Evolutionary conservation across 2,113 vertebrate species (phyloP).

Genomic region (Chaenogobius annularis): DNA sequence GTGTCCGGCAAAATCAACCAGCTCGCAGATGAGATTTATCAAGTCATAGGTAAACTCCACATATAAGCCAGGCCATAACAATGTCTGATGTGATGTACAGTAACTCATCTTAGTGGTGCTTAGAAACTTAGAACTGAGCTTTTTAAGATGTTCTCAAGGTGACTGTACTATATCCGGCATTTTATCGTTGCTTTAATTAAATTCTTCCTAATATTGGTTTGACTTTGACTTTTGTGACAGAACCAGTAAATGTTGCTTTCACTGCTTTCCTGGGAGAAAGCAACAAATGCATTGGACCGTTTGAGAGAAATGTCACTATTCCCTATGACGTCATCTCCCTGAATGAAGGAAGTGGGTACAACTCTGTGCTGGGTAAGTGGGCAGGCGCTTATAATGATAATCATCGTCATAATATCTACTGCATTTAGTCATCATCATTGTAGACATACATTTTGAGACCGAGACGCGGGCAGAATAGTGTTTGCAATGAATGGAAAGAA

Average conservation of each 20-base stretch:
- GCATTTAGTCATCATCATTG: no score
- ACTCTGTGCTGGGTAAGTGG: slow-evolving; percentile 48
- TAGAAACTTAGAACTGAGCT: no score
- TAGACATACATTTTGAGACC: no score
- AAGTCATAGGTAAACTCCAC: slow-evolving; percentile 38
- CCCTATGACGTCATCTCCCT: slow-evolving; percentile 51
- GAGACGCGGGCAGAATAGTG: background rate
- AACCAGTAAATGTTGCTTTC: slow-evolving; percentile 42
- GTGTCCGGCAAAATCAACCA: slow-evolving; percentile 14
- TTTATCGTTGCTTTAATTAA: background rate
- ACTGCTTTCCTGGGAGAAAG: slow-evolving; percentile 32
- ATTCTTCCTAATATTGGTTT: background rate
- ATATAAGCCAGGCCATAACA: background rate
- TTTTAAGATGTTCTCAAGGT: no score
- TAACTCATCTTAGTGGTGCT: no score
- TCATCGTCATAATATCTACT: background rate
- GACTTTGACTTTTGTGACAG: slow-evolving; percentile 15
- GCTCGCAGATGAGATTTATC: slow-evolving; percentile 21
- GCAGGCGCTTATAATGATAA: background rate
- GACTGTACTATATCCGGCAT: no score
- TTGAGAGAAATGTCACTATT: slow-evolving; percentile 42
- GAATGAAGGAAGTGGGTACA: slow-evolving; percentile 55
- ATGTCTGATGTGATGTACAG: no score
- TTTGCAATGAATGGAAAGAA: background rate
- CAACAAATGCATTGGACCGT: slow-evolving; percentile 53